Conservation (phyloP, 2,888 invertebrate species). For the Ellobium chinense region DNA sequence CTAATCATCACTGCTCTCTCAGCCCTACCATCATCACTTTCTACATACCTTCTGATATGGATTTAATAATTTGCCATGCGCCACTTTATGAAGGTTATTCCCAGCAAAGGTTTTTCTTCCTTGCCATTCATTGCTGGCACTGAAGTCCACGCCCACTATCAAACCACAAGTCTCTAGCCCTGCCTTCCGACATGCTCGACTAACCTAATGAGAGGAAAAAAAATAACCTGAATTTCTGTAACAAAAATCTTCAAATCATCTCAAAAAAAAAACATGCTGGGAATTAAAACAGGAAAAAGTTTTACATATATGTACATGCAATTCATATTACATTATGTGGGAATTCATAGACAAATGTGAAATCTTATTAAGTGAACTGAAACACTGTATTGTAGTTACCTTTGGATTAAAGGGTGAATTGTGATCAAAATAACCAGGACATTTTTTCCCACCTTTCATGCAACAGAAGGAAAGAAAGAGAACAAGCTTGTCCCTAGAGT, state of each 20-base stretch:
- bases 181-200: slow-evolving; percentile 78
- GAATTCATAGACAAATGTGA: background rate
- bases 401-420: too few relatives aligned
- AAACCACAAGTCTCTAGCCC: slow-evolving; percentile 80
- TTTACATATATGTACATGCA: background rate
- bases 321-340: too few relatives aligned
- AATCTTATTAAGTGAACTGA: too few relatives aligned
- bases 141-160: slow-evolving; percentile 82
- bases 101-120: slow-evolving; percentile 80
- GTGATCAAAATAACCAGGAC: too few relatives aligned
- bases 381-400: too few relatives aligned
- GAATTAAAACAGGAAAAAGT: background rate
- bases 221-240: too few relatives aligned
- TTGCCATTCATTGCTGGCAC: slow-evolving; percentile 82
- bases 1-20: too few relatives aligned
- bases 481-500: too few relatives aligned
- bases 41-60: slow-evolving; percentile 79
- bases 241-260: background rate
- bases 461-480: too few relatives aligned
- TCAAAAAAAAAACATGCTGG: background rate
- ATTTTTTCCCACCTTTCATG: too few relatives aligned
- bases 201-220: slow-evolving; percentile 8
- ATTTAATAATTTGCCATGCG: slow-evolving; percentile 76
- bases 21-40: too few relatives aligned
- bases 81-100: slow-evolving; percentile 78